Percentiles rank a stretch among this genome's conserved stretches.
Evolutionary conservation across 2,797 vertebrate species (phyloP).

Genomic region (Lithobates pipiens): DNA sequence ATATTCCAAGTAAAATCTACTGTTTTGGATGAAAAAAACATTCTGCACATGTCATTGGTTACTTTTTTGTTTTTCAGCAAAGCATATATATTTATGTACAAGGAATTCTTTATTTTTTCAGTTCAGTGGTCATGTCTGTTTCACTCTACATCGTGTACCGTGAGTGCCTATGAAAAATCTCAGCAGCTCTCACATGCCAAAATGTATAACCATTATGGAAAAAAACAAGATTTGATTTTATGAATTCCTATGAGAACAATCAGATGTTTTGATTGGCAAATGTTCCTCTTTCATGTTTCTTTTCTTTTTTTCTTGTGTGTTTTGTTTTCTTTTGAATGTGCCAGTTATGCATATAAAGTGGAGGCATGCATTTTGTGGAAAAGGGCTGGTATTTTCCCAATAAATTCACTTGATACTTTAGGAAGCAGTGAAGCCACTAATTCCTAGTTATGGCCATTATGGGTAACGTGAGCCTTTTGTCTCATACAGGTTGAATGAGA

Average conservation of each 20-base stretch:
- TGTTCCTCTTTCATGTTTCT: not conserved
- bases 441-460: not conserved
- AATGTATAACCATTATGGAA: not conserved
- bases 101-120: not conserved
- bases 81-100: not conserved
- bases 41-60: not conserved
- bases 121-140: not conserved
- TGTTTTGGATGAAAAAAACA: not conserved
- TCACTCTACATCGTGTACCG: not conserved
- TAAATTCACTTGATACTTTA: not conserved
- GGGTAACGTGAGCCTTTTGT: constrained; percentile 9
- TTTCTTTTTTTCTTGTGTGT: not conserved
- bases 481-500: too few species aligned
- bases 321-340: not conserved
- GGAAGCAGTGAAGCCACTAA: not conserved
- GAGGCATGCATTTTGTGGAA: not conserved
- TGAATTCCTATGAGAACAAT: not conserved
- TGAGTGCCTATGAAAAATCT: not conserved
- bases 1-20: not conserved
- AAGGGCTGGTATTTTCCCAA: not conserved
- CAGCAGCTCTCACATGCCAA: constrained; percentile 13
- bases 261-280: not conserved
- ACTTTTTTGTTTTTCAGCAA: not conserved
- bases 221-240: constrained; percentile 9
- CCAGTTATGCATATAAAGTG: not conserved